Percentiles rank a stretch among this genome's conserved stretches.
Evolutionary conservation across 2,888 invertebrate genomes (phyloP).

Genomic region (Adineta ricciae): DNA sequence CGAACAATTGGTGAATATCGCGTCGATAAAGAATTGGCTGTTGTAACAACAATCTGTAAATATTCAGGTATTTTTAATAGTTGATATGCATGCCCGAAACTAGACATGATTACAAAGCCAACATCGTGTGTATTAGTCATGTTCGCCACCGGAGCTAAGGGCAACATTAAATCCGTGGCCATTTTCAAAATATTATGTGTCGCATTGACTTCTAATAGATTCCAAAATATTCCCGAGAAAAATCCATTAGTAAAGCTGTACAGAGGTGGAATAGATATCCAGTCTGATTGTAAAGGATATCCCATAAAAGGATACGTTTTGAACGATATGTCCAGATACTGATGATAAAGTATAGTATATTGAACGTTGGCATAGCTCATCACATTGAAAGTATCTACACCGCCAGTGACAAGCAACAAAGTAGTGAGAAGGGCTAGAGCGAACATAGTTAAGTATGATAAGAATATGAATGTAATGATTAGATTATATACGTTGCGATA

Average conservation of each 20-base stretch:
- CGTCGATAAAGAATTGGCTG: neutral
- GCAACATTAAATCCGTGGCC: neutral
- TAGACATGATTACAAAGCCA: neutral
- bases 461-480: no score
- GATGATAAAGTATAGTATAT: neutral
- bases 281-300: neutral
- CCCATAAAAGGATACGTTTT: neutral
- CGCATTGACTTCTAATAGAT: neutral
- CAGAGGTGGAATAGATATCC: neutral
- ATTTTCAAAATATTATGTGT: neutral
- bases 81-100: neutral
- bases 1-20: neutral
- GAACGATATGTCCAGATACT: neutral
- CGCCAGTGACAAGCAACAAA: no score
- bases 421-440: no score
- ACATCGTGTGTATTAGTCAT: neutral
- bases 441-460: no score
- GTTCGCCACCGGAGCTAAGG: neutral
- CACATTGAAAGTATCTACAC: no score
- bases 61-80: neutral
- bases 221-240: neutral
- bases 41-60: neutral
- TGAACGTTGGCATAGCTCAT: neutral
- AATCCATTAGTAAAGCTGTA: neutral
- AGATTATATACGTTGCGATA: no score